Evolutionary conservation across 2,888 invertebrate species (phyloP).

Genomic region (Lysandra coridon): DNA sequence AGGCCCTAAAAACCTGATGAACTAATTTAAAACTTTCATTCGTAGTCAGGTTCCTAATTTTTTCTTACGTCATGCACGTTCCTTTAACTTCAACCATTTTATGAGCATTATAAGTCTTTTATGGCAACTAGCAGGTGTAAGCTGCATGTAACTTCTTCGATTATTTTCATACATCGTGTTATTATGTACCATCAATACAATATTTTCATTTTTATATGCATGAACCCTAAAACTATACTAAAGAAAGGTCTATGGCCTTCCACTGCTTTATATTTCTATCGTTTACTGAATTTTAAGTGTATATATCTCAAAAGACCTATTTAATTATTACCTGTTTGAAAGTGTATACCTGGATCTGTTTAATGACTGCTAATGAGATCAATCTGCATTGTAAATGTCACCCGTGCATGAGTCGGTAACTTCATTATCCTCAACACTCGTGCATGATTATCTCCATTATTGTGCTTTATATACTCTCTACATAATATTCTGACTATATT

Average conservation of each 20-base stretch:
- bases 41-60: no score
- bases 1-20: no score
- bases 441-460: constrained; percentile 37
- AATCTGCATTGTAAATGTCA: not conserved
- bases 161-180: not conserved
- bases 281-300: not conserved
- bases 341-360: not conserved
- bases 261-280: not conserved
- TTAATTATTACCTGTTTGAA: not conserved
- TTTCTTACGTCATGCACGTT: no score
- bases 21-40: no score
- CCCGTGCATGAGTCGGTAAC: constrained; percentile 5
- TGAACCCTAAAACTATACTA: not conserved
- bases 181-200: not conserved
- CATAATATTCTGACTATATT: constrained; percentile 68
- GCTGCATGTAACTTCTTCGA: not conserved
- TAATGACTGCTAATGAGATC: not conserved
- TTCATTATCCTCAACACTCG: not conserved
- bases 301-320: not conserved
- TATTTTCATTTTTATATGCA: not conserved
- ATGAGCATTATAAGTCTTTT: not conserved
- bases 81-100: no score
- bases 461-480: constrained; percentile 53
- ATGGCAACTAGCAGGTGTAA: not conserved
- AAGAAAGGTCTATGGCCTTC: not conserved